A percentile compares a stretch with the other conserved stretches of the same genome.
Conservation (phyloP, 35 echinoderm and acorn worm genomes). For the Ophiothrix spiculata region DNA sequence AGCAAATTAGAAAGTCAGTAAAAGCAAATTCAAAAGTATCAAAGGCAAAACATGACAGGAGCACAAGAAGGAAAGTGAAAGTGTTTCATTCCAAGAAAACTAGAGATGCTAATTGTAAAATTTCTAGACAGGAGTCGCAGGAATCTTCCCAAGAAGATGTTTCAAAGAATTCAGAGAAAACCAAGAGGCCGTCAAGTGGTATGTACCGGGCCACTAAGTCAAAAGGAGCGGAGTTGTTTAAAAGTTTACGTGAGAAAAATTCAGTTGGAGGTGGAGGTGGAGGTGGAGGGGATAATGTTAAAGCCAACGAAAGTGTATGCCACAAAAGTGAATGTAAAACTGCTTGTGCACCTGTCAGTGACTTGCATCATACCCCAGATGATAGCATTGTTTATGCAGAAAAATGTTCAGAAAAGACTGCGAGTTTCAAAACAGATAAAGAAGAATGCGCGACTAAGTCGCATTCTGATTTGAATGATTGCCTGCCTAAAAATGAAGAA, state of each 20-base stretch:
- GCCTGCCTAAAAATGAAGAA: no score
- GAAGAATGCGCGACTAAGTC: no score
- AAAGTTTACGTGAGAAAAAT: background rate
- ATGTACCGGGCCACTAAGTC: background rate
- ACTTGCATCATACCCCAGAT: no score
- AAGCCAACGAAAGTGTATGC: no score
- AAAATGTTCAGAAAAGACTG: no score
- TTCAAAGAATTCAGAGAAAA: background rate
- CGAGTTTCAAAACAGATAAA: no score
- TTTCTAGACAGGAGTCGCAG: background rate
- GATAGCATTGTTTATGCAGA: no score
- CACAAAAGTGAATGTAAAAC: no score
- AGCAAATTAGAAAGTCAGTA: background rate
- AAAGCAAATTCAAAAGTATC: background rate
- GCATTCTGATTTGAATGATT: no score
- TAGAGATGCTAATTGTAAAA: background rate
- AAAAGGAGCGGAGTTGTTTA: background rate
- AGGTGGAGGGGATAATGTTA: no score
- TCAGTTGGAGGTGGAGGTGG: no score
- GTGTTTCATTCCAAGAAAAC: background rate
- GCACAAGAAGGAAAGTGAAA: background rate
- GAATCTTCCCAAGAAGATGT: background rate
- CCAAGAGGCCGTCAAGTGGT: background rate
- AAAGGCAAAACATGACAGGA: background rate
- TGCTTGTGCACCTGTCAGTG: no score